A percentile compares a stretch with the other conserved stretches of the same genome.
These are phyloP conservation scores for Mus spicilegus DNA, from an alignment of 2,113 vertebrate genomes.

Conservation along the genomic window DNA sequence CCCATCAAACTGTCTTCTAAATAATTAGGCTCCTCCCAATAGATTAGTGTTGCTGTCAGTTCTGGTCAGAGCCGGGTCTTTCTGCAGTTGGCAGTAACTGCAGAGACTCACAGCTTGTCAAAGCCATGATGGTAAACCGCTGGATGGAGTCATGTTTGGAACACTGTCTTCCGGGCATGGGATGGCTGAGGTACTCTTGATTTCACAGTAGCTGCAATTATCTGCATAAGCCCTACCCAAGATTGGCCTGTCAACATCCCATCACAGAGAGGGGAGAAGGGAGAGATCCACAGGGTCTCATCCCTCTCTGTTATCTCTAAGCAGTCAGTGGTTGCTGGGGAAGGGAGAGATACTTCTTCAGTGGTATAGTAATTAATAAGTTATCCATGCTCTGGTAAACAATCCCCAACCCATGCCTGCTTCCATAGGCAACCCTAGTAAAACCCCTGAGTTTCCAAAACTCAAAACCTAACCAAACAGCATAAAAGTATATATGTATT, in stretches of 20 bases:
- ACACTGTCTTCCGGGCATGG: background rate
- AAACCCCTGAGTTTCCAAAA: background rate
- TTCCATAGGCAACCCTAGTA: background rate
- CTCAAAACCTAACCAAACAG: background rate
- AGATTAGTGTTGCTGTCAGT: background rate
- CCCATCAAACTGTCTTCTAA: background rate
- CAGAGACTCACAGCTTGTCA: background rate
- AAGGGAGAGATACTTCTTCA: background rate
- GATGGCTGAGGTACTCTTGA: background rate
- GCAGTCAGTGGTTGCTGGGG: background rate
- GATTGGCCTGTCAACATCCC: background rate
- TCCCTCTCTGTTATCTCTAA: background rate
- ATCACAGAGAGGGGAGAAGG: background rate
- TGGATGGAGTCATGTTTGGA: background rate
- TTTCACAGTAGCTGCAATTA: background rate
- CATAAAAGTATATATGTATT: background rate
- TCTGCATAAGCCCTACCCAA: background rate
- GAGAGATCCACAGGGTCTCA: background rate
- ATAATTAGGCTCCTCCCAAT: background rate
- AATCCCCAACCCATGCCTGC: background rate
- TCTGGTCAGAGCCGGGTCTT: background rate
- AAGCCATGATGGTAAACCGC: background rate
- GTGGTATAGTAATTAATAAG: background rate
- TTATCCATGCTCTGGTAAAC: background rate
- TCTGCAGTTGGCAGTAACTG: background rate